Percentiles rank a stretch among this genome's conserved stretches.
These are phyloP conservation scores for Hylyphantes graminicola DNA, from an alignment of 1,140 invertebrate species.

Conservation along the genomic window DNA sequence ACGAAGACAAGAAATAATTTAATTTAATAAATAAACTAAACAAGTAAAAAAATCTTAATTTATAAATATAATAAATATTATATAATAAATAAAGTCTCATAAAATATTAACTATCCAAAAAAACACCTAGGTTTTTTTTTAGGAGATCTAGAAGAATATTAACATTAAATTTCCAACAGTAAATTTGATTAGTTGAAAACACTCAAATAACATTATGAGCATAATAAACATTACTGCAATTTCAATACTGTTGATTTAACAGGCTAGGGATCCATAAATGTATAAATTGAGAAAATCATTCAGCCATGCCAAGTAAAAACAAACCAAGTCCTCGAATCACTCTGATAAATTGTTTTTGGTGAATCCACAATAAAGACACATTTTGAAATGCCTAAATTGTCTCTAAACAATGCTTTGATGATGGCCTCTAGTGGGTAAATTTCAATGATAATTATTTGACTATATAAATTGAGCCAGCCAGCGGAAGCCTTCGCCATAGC, in stretches of 20 bases:
- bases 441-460: slow-evolving; percentile 45
- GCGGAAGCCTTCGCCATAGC: slow-evolving; percentile 99
- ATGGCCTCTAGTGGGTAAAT: slow-evolving; percentile 12
- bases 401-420: slow-evolving; percentile 33
- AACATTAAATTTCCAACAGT: background rate
- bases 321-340: background rate
- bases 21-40: too few species aligned
- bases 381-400: slow-evolving; percentile 23
- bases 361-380: slow-evolving; percentile 35
- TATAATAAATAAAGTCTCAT: too few species aligned
- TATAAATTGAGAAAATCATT: background rate
- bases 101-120: too few species aligned
- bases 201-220: background rate
- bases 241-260: background rate
- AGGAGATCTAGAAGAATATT: too few species aligned
- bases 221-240: background rate
- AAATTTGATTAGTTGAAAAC: background rate
- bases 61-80: too few species aligned
- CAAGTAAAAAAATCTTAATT: too few species aligned
- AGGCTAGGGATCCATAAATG: background rate
- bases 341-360: background rate
- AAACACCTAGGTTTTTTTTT: too few species aligned
- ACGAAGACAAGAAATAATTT: too few species aligned
- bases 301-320: background rate
- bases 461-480: slow-evolving; percentile 97